Evolutionary conservation across 2,888 invertebrate genomes (phyloP).

Genomic region (Omphaloscelis lunosa): DNA sequence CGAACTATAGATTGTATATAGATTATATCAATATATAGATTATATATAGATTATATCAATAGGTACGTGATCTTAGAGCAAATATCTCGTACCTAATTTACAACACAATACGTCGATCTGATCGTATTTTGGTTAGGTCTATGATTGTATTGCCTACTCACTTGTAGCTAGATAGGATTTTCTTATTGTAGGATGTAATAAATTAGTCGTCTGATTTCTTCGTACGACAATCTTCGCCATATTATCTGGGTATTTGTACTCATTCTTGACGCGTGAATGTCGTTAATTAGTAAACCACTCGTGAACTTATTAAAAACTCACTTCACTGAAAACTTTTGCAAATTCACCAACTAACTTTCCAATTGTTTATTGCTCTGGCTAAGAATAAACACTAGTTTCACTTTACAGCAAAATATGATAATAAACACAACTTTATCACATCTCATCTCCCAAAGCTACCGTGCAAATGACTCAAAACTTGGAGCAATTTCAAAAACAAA

Average conservation of each 20-base stretch:
- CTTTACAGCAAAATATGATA: conserved; percentile 42
- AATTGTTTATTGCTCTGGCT: conserved; percentile 8
- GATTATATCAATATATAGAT: conserved; percentile 68
- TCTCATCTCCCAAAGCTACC: conserved; percentile 77
- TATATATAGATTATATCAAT: conserved; percentile 69
- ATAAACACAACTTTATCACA: conserved; percentile 48
- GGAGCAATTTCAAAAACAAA: conserved; percentile 80
- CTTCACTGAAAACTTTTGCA: conserved; percentile 39
- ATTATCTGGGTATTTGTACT: not conserved
- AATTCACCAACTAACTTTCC: conserved; percentile 22
- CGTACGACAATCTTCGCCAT: not conserved
- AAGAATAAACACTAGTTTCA: conserved; percentile 36
- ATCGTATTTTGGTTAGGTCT: conserved; percentile 42
- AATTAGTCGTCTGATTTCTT: conserved; percentile 16
- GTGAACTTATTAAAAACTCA: conserved; percentile 25
- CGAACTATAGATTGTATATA: conserved; percentile 61
- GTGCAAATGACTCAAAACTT: conserved; percentile 81
- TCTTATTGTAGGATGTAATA: conserved; percentile 30
- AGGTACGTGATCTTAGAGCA: conserved; percentile 56
- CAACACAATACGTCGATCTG: conserved; percentile 52
- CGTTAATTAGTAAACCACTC: not conserved
- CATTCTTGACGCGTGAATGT: not conserved
- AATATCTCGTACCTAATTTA: conserved; percentile 65
- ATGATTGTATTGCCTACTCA: conserved; percentile 55
- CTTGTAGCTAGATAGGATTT: conserved; percentile 48